Conservation (phyloP, 2,888 invertebrate species). For the Diaperis boleti region DNA sequence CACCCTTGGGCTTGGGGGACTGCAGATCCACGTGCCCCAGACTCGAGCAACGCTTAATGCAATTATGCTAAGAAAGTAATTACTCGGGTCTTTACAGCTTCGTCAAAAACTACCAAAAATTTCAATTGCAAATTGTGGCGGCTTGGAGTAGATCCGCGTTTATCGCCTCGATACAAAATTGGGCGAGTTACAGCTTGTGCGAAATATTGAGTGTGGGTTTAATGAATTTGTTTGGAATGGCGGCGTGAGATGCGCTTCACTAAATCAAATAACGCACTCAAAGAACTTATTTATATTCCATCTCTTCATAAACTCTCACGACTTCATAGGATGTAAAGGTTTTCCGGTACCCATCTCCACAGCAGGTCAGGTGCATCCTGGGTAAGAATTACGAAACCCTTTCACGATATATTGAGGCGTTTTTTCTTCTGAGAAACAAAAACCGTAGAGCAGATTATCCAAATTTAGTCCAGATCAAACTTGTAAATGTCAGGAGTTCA, state of each 20-base stretch:
- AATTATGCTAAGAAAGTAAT: slow-evolving; percentile 30
- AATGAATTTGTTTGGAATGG: slow-evolving; percentile 3
- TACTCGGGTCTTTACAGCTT: slow-evolving; percentile 26
- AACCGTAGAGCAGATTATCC: no score
- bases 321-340: no score
- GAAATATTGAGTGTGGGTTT: slow-evolving; percentile 7
- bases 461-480: neutral
- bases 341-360: no score
- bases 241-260: no score
- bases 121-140: slow-evolving; percentile 14
- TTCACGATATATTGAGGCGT: no score
- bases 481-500: neutral
- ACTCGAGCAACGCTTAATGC: slow-evolving; percentile 23
- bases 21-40: slow-evolving; percentile 24
- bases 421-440: no score
- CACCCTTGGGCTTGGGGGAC: slow-evolving; percentile 17
- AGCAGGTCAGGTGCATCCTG: no score
- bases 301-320: no score
- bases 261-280: no score
- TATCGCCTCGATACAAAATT: slow-evolving; percentile 8
- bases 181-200: slow-evolving; percentile 7
- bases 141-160: slow-evolving; percentile 3
- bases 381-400: no score
- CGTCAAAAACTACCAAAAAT: slow-evolving; percentile 29
- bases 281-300: no score